These are phyloP conservation scores for Nomia melanderi DNA, from an alignment of 1,140 invertebrate genomes.

Conservation along the genomic window DNA sequence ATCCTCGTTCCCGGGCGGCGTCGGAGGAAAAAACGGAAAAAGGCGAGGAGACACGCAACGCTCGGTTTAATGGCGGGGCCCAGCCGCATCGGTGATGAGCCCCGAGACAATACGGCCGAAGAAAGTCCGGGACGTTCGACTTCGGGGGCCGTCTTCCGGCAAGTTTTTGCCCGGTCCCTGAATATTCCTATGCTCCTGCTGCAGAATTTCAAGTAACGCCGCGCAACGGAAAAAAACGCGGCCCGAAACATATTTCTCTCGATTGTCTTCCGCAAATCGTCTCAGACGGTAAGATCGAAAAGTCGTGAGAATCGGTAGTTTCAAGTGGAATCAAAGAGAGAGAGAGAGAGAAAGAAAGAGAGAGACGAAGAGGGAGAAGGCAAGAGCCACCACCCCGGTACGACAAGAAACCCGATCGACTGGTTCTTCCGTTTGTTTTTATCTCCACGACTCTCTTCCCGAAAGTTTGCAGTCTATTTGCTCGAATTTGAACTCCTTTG, in stretches of 20 bases:
- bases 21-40: neutral
- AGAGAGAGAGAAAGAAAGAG: too few species aligned
- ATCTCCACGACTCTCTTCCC: conserved; percentile 17
- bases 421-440: conserved; percentile 57
- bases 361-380: too few species aligned
- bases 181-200: neutral
- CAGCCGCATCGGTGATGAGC: conserved; percentile 22
- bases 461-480: conserved; percentile 22
- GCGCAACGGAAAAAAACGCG: neutral
- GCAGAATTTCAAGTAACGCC: conserved; percentile 46
- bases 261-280: conserved; percentile 30
- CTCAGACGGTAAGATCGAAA: conserved; percentile 1
- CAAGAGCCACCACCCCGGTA: neutral
- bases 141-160: conserved; percentile 9
- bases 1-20: neutral
- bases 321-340: neutral
- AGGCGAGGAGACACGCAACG: conserved; percentile 1
- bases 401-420: conserved; percentile 60
- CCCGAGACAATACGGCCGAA: conserved; percentile 11
- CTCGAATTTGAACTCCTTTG: conserved; percentile 52
- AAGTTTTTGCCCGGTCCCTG: neutral
- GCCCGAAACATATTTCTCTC: conserved; percentile 18
- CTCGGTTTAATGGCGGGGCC: neutral
- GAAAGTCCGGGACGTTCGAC: neutral
- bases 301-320: conserved; percentile 45